A percentile compares a stretch with the other conserved stretches of the same genome.
phyloP scores from a whole-genome alignment of 2,888 invertebrate genomes.

The Leistus spinibarbis region DNA sequence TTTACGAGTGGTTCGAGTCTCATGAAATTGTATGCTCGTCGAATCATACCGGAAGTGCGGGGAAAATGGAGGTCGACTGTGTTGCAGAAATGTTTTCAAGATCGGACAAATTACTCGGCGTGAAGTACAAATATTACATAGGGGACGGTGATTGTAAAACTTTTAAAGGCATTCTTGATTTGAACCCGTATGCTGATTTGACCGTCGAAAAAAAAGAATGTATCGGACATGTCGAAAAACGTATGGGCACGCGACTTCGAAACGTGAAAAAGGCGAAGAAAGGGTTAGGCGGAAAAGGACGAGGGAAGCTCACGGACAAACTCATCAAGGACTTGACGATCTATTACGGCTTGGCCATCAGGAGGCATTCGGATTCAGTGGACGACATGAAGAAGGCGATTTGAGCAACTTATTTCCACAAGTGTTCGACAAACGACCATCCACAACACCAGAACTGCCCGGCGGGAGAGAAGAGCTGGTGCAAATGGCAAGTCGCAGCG shows the following conservation, averaged over 20 bases:
- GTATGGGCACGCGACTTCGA: not conserved
- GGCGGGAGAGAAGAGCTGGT: conserved; percentile 41
- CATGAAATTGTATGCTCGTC: not conserved
- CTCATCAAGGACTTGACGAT: not conserved
- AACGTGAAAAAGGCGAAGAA: not conserved
- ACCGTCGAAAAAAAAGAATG: not conserved
- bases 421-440: conserved; percentile 37
- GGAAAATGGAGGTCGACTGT: too few species aligned
- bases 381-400: conserved; percentile 42
- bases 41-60: not conserved
- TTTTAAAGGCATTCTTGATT: not conserved
- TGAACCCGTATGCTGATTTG: not conserved
- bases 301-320: not conserved
- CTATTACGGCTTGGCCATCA: not conserved
- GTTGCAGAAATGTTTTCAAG: too few species aligned
- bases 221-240: not conserved
- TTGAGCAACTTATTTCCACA: conserved; percentile 41
- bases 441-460: conserved; percentile 40
- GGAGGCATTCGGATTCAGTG: conserved; percentile 28
- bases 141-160: too few species aligned
- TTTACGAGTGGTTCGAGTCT: too few species aligned
- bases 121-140: too few species aligned
- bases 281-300: not conserved
- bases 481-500: conserved; percentile 39
- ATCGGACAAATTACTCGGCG: too few species aligned